phyloP scores from a whole-genome alignment of 1,140 invertebrate genomes.

The Drosophila azteca region DNA sequence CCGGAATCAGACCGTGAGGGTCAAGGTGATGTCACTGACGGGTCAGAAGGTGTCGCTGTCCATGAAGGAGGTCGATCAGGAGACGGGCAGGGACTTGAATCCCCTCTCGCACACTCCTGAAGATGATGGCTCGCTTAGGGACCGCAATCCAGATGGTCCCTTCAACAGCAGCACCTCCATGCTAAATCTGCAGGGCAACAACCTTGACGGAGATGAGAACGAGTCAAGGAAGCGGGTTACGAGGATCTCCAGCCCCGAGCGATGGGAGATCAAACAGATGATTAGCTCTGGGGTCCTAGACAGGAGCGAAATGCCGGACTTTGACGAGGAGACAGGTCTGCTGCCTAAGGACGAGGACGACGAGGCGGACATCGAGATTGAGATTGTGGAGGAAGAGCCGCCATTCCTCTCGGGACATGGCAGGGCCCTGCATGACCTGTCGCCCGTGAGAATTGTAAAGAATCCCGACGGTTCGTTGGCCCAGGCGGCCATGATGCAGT shows the following conservation, averaged over 20 bases:
- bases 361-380: constrained; percentile 99
- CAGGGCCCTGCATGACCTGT: constrained; percentile 94
- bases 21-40: constrained; percentile 94
- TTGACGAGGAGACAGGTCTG: constrained; percentile 94
- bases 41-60: constrained; percentile 98
- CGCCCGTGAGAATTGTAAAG: constrained; percentile 98
- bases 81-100: constrained; percentile 97
- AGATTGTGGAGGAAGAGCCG: constrained; percentile 99
- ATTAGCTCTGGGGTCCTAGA: constrained; percentile 93
- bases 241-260: constrained; percentile 97
- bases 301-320: constrained; percentile 95
- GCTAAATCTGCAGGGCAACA: constrained; percentile 86
- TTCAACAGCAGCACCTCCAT: constrained; percentile 86
- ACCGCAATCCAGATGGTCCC: constrained; percentile 94
- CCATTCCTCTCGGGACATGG: constrained; percentile 97
- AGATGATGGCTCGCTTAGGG: constrained; percentile 87
- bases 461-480: constrained; percentile 98
- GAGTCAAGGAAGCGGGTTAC: constrained; percentile 92
- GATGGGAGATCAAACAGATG: constrained; percentile 96
- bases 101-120: constrained; percentile 88
- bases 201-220: constrained; percentile 90
- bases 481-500: constrained; percentile 99
- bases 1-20: constrained; percentile 95
- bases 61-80: constrained; percentile 99
- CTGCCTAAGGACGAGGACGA: constrained; percentile 94